Conservation (phyloP, 1,140 invertebrate genomes). For the Drusus annulatus region DNA sequence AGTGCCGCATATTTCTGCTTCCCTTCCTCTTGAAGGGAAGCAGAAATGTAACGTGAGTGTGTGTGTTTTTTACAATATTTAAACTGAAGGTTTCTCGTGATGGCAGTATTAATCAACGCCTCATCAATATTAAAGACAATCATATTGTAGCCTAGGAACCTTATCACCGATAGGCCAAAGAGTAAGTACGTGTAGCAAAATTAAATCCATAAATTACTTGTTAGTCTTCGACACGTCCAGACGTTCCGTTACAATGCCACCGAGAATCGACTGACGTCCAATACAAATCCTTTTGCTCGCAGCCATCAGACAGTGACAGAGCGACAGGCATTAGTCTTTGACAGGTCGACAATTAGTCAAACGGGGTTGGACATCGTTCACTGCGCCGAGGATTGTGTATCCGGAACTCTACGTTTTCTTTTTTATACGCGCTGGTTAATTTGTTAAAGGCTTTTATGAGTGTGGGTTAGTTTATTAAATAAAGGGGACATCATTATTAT, state of each 20-base stretch:
- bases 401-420: conserved; percentile 10
- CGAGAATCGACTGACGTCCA: conserved; percentile 13
- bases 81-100: too few species aligned
- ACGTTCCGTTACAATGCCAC: conserved; percentile 7
- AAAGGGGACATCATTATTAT: conserved; percentile 8
- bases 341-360: conserved; percentile 54
- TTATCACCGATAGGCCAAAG: too few species aligned
- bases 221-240: conserved; percentile 9
- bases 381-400: conserved; percentile 28
- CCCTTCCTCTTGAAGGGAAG: too few species aligned
- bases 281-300: conserved; percentile 33
- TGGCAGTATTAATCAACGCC: too few species aligned
- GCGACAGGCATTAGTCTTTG: conserved; percentile 50
- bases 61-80: too few species aligned
- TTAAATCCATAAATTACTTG: too few species aligned
- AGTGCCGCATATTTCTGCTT: too few species aligned
- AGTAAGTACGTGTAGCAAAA: too few species aligned
- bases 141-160: too few species aligned
- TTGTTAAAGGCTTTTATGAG: conserved; percentile 20
- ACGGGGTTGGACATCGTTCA: conserved; percentile 46
- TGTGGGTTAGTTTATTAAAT: not conserved
- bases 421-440: conserved; percentile 2
- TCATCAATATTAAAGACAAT: too few species aligned
- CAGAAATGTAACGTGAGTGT: too few species aligned
- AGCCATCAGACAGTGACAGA: conserved; percentile 52